Evolutionary conservation across 1,140 invertebrate genomes (phyloP).

Genomic region (Spodoptera litura): DNA sequence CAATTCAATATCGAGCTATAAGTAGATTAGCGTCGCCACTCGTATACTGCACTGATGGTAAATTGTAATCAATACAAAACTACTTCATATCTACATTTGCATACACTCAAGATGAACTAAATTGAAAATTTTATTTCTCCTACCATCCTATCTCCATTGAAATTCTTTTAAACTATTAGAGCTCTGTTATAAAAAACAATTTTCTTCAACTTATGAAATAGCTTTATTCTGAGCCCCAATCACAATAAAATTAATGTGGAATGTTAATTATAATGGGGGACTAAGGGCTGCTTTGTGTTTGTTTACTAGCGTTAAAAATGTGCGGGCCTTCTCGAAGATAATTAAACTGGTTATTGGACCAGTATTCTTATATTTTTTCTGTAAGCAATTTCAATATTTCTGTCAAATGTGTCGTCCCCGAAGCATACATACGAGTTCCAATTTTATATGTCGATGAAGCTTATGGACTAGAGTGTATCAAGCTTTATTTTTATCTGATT

Average conservation of each 20-base stretch:
- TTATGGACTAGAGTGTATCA: background rate
- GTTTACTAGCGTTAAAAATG: background rate
- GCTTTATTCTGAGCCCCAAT: background rate
- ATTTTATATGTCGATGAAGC: conserved; percentile 18
- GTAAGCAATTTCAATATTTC: conserved; percentile 4
- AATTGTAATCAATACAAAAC: conserved; percentile 35
- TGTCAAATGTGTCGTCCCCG: conserved; percentile 1
- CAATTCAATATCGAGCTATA: background rate
- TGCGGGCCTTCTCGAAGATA: background rate
- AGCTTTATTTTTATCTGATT: conserved; percentile 43
- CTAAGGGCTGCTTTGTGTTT: background rate
- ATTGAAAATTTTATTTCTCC: conserved; percentile 25
- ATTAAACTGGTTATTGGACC: background rate
- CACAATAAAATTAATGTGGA: background rate
- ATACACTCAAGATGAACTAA: conserved; percentile 1
- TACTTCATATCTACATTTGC: conserved; percentile 31
- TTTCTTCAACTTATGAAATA: background rate
- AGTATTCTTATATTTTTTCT: background rate
- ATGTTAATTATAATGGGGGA: background rate
- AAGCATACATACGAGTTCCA: background rate
- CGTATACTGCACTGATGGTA: conserved; percentile 6
- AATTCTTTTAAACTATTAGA: background rate
- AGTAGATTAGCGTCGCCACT: background rate
- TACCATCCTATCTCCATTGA: conserved; percentile 5
- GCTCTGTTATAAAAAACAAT: background rate